Base-by-base conservation (phyloP, 2,888 invertebrate species). In the Tetragonisca angustula region DNA sequence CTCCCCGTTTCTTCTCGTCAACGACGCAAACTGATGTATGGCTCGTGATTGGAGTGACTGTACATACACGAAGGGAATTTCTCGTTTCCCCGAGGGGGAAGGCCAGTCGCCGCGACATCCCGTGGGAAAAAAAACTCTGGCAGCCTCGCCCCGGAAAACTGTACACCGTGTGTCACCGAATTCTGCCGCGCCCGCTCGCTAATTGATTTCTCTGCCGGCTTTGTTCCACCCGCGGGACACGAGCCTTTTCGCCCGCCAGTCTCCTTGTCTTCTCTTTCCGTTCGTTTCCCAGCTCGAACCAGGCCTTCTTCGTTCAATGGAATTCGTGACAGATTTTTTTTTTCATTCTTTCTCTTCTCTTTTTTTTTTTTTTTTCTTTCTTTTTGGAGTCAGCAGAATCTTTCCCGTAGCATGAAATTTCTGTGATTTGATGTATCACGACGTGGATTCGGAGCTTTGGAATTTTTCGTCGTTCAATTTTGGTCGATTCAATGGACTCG, bases 21-120 rank as follows among this genome's bases (percentile, higher is more conserved):
- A 74, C 83, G 69, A 86, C 88, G 86, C 90, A 77, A 87, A 85
- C 90, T 92, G 92, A 92, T 91, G 91, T 91, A 92, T 90, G 87
- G 90, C 89, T 89, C 90, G 90, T 93, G 93, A 93, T 92, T 92
- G 92, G 89, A 92, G 91, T 90, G 90, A 91, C 89, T 89, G 88
- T 82, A 81, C 88, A 70, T 79, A 83, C 85, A 74, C 84, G 80
- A 72, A 84, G 90, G 85, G 89, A 84, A 86, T 87, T 87, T 87
- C 79, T 75, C 76, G 59, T 67, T 68, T 71, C 76, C 77, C 74
- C 75, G 78, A 54, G 54, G 67, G 81, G 79, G 80, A 68, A 19
- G 43, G 56, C 76, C 56, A 72, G 68, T 74, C 79, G 75, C 79
- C 68, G 80, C 82, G 82, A 78, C 76, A 78, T 86, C 89, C 89